Base-by-base conservation (phyloP, 2,113 vertebrate species). In the Takifugu bimaculatus region DNA sequence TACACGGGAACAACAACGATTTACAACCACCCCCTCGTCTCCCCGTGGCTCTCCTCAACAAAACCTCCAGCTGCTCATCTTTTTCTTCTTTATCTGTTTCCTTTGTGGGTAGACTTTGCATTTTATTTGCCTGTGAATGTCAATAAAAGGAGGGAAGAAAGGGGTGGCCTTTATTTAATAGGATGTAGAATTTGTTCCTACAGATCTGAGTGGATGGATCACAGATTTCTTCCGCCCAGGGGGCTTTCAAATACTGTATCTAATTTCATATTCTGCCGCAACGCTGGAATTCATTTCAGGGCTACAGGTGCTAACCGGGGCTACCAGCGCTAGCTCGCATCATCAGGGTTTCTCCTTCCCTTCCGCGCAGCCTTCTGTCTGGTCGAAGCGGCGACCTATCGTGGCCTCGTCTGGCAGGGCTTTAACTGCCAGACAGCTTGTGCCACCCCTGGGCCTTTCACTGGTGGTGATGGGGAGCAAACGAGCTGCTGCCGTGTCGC, bases 51-150 rank as follows among this genome's bases (percentile, higher is more conserved):
- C 63, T 53, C 12, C 47, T 44, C 26, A 48, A 44, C 70, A 58
- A 26, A 60, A 51, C 72, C 28, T 70, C 55, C 13, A 59, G 74
- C 67, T 77, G 62, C 29, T 77, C 66, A 80, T 87, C 70, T 79
- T 82, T 78, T 65, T 39, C 73, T 75, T 72, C 45, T 44, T 77
- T 82, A 74, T 63, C 62, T 59, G 74, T 60, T 55, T 63, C 53
- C 42, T 78, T 75, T 66, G 81, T 71, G 59, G 60, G 32, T 73
- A 85, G 80, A 68, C 82, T 79, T 78, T 63, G 78, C 68, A 80
- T 86, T 86, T 86, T 65, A 83, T 85, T 76, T 35, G 15, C 32
- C 72, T 35, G 57, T 75, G 72, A 83, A 78, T 61, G 54, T 65
- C 55, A 42, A 83, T 80, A 77, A 71, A 75, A 26, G n/a, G n/a